A percentile compares a stretch with the other conserved stretches of the same genome.
These are phyloP conservation scores for Bambusicola thoracicus DNA, from an alignment of 2,113 vertebrate genomes.

Conservation along the genomic window DNA sequence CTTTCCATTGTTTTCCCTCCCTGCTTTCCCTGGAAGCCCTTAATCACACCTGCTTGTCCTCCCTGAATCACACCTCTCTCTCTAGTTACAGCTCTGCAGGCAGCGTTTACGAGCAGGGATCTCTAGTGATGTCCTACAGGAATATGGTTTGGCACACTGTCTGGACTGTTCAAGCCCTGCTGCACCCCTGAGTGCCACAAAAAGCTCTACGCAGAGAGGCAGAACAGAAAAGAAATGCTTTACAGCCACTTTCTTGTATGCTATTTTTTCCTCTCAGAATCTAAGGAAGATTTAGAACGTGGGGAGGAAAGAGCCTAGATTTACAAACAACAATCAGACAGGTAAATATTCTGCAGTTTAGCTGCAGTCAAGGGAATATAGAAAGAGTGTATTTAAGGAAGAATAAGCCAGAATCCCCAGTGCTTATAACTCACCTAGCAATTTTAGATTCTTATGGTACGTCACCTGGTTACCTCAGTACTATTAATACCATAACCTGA, in stretches of 20 bases:
- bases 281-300: conserved; percentile 25
- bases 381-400: conserved; percentile 25
- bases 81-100: not conserved
- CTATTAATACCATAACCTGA: not conserved
- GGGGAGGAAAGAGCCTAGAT: not conserved
- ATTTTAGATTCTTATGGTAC: not conserved
- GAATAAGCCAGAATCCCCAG: not conserved
- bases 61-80: not conserved
- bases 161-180: conserved; percentile 59
- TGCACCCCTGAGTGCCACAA: conserved; percentile 53
- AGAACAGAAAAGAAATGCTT: conserved; percentile 53
- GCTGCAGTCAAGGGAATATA: conserved; percentile 17
- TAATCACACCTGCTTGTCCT: not conserved
- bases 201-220: not conserved
- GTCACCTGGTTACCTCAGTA: not conserved
- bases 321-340: conserved; percentile 62
- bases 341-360: conserved; percentile 54
- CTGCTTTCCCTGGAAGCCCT: not conserved
- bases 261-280: not conserved
- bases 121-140: conserved; percentile 33
- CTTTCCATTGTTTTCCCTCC: not conserved
- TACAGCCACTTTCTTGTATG: conserved; percentile 31
- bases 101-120: conserved; percentile 28
- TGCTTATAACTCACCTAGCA: not conserved
- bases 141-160: conserved; percentile 41